phyloP scores from a whole-genome alignment of 2,888 invertebrate species.

The Andricus quercusramuli region DNA sequence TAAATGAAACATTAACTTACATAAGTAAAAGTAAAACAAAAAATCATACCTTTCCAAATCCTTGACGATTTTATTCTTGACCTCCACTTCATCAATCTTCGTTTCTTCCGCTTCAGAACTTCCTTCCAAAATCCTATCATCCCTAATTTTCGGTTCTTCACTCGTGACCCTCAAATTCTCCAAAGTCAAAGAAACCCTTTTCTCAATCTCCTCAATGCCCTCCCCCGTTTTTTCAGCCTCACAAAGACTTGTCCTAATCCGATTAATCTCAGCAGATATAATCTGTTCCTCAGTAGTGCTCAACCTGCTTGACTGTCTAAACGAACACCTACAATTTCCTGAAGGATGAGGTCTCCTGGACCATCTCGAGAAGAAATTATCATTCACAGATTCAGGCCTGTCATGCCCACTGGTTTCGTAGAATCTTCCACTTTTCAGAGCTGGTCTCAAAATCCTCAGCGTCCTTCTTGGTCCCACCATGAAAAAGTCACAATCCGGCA shows the following conservation, averaged over 20 bases:
- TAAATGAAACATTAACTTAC: too few relatives aligned
- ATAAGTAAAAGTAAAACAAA: background rate
- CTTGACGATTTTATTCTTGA: slow-evolving; percentile 70
- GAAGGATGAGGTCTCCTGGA: slow-evolving; percentile 72
- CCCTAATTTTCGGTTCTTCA: slow-evolving; percentile 31
- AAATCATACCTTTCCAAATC: slow-evolving; percentile 66
- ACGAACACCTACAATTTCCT: slow-evolving; percentile 74
- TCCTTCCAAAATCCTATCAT: background rate
- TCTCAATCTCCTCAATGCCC: slow-evolving; percentile 68
- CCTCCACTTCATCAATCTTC: slow-evolving; percentile 52
- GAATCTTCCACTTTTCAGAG: slow-evolving; percentile 63
- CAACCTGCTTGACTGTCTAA: slow-evolving; percentile 67
- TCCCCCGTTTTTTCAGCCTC: slow-evolving; percentile 70
- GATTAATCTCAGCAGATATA: slow-evolving; percentile 70
- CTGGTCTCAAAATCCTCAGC: slow-evolving; percentile 66
- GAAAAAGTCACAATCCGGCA: slow-evolving; percentile 74
- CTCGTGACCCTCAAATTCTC: slow-evolving; percentile 45
- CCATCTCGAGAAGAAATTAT: slow-evolving; percentile 74
- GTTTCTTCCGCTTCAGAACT: background rate
- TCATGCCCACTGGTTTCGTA: slow-evolving; percentile 65
- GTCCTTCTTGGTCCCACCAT: slow-evolving; percentile 71
- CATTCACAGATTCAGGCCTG: slow-evolving; percentile 71
- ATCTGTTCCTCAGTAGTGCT: slow-evolving; percentile 67
- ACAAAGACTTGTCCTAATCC: slow-evolving; percentile 71
- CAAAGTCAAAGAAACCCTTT: slow-evolving; percentile 65